These are phyloP conservation scores for Eidolon helvum DNA, from an alignment of 2,113 vertebrate genomes.

Conservation along the genomic window DNA sequence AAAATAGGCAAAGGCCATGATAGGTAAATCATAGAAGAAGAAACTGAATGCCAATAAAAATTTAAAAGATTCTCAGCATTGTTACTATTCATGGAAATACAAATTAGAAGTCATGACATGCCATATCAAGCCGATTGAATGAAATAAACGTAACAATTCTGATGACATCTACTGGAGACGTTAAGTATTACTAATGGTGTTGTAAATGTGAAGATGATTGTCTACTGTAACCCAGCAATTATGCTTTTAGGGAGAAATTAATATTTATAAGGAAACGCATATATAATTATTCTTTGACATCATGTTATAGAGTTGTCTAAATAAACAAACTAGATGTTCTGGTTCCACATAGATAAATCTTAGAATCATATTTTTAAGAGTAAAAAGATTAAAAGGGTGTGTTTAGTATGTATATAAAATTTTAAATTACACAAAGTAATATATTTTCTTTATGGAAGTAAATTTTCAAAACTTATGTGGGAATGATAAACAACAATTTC, in stretches of 20 bases:
- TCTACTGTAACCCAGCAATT: neutral
- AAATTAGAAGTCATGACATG: neutral
- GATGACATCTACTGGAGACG: conserved; percentile 11
- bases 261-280: neutral
- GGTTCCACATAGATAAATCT: neutral
- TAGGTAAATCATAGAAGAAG: neutral
- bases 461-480: neutral
- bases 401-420: neutral
- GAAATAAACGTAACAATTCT: neutral
- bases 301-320: neutral
- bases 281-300: neutral
- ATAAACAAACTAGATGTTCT: neutral
- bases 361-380: neutral
- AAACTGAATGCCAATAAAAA: neutral
- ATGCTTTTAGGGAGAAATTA: neutral
- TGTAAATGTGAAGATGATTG: neutral
- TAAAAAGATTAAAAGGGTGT: neutral
- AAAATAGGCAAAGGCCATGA: neutral
- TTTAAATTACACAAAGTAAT: neutral
- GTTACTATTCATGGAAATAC: neutral
- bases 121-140: neutral
- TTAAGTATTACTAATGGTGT: neutral
- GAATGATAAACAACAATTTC: neutral
- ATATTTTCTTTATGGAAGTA: neutral
- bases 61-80: neutral